These are phyloP conservation scores for Corythoichthys intestinalis DNA, from an alignment of 2,113 vertebrate genomes.

Conservation along the genomic window DNA sequence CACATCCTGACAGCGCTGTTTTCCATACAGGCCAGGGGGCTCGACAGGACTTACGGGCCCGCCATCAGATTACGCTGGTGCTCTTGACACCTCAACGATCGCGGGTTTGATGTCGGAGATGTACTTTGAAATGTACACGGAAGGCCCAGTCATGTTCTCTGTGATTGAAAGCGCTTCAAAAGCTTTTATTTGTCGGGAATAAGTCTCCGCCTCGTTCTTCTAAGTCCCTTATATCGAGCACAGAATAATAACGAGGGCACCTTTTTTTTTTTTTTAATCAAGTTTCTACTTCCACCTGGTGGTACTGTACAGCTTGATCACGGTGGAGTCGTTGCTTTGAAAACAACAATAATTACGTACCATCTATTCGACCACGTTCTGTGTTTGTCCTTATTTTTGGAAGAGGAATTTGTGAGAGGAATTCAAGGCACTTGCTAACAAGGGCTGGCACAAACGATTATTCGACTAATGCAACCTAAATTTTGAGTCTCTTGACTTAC, in stretches of 20 bases:
- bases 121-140: constrained; percentile 8
- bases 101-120: constrained; percentile 3
- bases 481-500: too few species aligned
- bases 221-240: background rate
- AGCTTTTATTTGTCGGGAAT: background rate
- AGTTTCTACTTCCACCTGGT: background rate
- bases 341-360: too few species aligned
- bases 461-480: too few species aligned
- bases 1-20: constrained; percentile 62
- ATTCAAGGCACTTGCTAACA: too few species aligned
- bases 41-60: constrained; percentile 58
- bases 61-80: constrained; percentile 49
- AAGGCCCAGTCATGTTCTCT: background rate
- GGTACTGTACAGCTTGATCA: background rate
- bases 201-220: background rate
- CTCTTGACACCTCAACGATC: constrained; percentile 38
- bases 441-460: too few species aligned
- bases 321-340: too few species aligned
- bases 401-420: too few species aligned
- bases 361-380: too few species aligned
- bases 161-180: background rate
- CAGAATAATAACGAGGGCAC: background rate
- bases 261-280: background rate
- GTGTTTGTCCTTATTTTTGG: too few species aligned
- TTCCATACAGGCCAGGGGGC: constrained; percentile 52